Percentiles rank a stretch among this genome's conserved stretches.
Evolutionary conservation across 2,113 vertebrate species (phyloP).

Genomic region (Toxostoma redivivum): DNA sequence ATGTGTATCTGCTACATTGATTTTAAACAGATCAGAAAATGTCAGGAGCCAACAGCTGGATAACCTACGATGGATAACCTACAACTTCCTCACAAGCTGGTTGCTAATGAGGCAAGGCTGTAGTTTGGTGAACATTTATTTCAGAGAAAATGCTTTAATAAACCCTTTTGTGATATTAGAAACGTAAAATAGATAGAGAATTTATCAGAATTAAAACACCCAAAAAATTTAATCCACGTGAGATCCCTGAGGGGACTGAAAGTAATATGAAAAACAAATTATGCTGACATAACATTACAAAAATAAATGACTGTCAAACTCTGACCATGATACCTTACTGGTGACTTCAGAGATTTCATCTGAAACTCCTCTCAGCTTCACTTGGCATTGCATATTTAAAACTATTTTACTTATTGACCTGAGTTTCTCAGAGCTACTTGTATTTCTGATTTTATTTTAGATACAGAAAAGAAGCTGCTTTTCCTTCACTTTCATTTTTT

Average conservation of each 20-base stretch:
- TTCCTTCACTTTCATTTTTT: neutral
- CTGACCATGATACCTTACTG: neutral
- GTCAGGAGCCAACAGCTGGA: neutral
- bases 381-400: neutral
- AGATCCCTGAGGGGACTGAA: neutral
- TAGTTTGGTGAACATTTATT: neutral
- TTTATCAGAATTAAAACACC: neutral
- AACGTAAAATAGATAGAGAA: neutral
- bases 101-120: neutral
- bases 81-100: neutral
- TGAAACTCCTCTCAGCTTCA: neutral
- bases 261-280: neutral
- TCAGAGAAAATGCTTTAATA: neutral
- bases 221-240: neutral
- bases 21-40: neutral
- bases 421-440: neutral
- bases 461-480: neutral
- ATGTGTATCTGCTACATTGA: neutral
- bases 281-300: neutral
- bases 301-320: neutral
- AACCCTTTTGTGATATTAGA: neutral
- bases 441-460: neutral
- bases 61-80: neutral
- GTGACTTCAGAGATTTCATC: neutral
- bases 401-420: neutral